Base-by-base conservation (phyloP, 1,140 invertebrate genomes). In the Polypedilum vanderplanki region DNA sequence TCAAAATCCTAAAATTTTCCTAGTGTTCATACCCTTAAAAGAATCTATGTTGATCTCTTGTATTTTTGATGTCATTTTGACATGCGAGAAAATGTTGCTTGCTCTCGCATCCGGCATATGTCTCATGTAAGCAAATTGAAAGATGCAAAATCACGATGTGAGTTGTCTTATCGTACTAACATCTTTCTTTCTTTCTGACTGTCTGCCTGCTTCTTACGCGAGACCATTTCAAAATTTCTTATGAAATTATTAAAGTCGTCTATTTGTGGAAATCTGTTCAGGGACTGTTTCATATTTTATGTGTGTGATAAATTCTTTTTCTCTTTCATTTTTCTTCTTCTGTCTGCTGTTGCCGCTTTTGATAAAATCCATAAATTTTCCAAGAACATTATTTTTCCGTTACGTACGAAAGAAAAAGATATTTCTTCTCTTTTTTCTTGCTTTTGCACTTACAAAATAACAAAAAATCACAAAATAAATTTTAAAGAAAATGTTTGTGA, bases 291-390 rank as follows among this genome's bases (percentile, higher is more conserved):
- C 24, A 33, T 33, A 33, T 33, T 33, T 33, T 33, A 33, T 33
- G 1, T 33, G 24, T 33, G 24, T 33, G 24, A 33, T 33, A 33
- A 33, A 33, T 33, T 33, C n/a, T n/a, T 33, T 33, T 33, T 33
- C 24, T 33, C 24, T 33, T 33, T 33, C 24, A 33, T 33, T 33
- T 33, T 33, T 33, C 5, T 5, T 33, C 5, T 5, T 33, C 5
- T 5, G 24, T 33, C 24, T 33, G 24, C 24, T 33, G 24, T 33
- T 33, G 24, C 24, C 18, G 20, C 65, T 70, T 70, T 67, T 67
- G 65, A 67, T 67, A 67, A 67, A 67, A 67, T 67, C 18, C 65
- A 70, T 70, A 70, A 70, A 70, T 70, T 70, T 70, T 70, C 65
- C 65, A 70, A 70, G 17, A 70, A 70, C 17, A 70, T 70, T 70